A percentile compares a stretch with the other conserved stretches of the same genome.
phyloP scores from a whole-genome alignment of 2,888 invertebrate genomes.

The Trachelus stipa region DNA sequence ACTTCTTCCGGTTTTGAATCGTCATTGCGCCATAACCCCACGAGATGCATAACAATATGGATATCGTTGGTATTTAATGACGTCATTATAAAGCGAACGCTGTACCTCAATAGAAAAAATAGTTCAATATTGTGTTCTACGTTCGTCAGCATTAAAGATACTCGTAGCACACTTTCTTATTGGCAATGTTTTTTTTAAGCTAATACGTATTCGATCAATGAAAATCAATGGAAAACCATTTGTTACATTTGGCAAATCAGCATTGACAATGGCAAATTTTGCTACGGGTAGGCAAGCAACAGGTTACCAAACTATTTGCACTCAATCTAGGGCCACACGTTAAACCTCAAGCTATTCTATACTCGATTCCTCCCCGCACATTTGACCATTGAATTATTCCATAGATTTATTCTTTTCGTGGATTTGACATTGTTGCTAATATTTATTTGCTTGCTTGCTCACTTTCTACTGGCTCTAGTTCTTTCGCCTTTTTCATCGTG shows the following conservation, averaged over 20 bases:
- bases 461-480: not conserved
- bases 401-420: not conserved
- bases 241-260: no score
- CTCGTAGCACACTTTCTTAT: no score
- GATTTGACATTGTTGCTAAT: not conserved
- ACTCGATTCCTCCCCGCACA: not conserved
- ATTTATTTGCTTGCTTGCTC: not conserved
- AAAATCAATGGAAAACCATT: no score
- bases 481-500: not conserved
- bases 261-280: no score
- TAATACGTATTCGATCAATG: no score
- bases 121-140: not conserved
- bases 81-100: not conserved
- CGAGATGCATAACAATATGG: not conserved
- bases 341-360: not conserved
- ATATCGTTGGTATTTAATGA: not conserved
- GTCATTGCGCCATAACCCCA: not conserved
- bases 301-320: conserved; percentile 1
- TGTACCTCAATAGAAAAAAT: not conserved
- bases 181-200: no score
- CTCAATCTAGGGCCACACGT: not conserved
- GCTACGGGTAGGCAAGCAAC: not conserved
- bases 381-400: not conserved
- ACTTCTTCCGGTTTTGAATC: not conserved
- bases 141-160: not conserved